These are phyloP conservation scores for Balearica regulorum DNA, from an alignment of 2,797 vertebrate species.

Conservation along the genomic window DNA sequence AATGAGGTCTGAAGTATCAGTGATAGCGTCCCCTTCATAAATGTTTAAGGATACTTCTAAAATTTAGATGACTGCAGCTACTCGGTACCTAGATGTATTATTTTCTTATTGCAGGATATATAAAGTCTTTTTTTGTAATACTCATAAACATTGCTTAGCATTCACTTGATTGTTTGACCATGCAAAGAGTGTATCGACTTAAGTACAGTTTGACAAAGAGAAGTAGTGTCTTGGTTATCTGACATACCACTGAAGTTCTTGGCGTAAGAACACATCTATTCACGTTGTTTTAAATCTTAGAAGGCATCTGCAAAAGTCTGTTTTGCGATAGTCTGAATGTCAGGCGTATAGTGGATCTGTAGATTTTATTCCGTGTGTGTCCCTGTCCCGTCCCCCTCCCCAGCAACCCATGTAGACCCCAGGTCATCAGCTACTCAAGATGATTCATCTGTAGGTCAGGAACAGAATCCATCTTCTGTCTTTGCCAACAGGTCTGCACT, in stretches of 20 bases:
- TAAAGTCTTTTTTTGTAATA: neutral
- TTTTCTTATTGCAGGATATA: neutral
- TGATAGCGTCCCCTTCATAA: neutral
- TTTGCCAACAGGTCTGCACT: neutral
- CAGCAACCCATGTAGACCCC: neutral
- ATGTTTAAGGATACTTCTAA: neutral
- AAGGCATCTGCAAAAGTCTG: neutral
- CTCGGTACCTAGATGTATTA: neutral
- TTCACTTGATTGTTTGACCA: neutral
- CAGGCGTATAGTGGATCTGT: neutral
- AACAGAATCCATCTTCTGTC: neutral
- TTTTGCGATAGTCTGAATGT: neutral
- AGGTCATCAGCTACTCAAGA: neutral
- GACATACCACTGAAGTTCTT: neutral
- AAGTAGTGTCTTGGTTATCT: neutral
- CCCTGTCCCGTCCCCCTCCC: no score
- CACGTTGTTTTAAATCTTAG: neutral
- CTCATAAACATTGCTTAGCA: neutral
- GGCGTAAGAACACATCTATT: neutral
- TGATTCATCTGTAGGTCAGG: neutral
- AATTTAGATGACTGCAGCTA: neutral
- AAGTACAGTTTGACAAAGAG: neutral
- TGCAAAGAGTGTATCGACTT: neutral
- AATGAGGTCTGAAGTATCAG: neutral
- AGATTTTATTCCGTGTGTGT: neutral